These are phyloP conservation scores for Macrotis lagotis DNA, from an alignment of 2,113 vertebrate genomes.

Conservation along the genomic window DNA sequence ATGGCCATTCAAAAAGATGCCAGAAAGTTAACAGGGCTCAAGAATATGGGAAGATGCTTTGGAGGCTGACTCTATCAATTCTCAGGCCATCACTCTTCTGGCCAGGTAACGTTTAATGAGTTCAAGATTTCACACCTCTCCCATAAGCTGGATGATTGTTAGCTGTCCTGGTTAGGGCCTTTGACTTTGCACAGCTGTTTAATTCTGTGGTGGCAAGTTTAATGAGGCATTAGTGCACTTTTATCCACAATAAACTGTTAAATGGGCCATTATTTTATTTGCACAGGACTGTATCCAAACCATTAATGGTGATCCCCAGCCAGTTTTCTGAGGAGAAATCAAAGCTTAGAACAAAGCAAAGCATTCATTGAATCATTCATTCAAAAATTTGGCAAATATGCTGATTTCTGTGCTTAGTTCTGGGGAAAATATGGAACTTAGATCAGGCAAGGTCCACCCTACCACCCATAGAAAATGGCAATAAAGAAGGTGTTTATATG, in stretches of 20 bases:
- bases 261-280: background rate
- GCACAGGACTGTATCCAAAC: background rate
- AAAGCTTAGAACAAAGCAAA: background rate
- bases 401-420: background rate
- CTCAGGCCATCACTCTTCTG: background rate
- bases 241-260: background rate
- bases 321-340: background rate
- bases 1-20: slow-evolving; percentile 17
- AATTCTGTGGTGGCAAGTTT: background rate
- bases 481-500: background rate
- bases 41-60: slow-evolving; percentile 10
- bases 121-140: background rate
- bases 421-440: background rate
- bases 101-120: background rate
- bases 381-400: background rate
- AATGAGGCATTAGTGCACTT: too few species aligned
- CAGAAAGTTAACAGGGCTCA: background rate
- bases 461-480: background rate
- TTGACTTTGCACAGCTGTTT: background rate
- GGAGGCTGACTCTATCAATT: background rate
- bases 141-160: background rate
- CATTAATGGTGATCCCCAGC: background rate
- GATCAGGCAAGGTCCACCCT: background rate
- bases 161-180: background rate
- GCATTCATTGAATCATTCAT: background rate